Evolutionary conservation across 2,797 vertebrate species (phyloP).

Genomic region (Diplodus puntazzo): DNA sequence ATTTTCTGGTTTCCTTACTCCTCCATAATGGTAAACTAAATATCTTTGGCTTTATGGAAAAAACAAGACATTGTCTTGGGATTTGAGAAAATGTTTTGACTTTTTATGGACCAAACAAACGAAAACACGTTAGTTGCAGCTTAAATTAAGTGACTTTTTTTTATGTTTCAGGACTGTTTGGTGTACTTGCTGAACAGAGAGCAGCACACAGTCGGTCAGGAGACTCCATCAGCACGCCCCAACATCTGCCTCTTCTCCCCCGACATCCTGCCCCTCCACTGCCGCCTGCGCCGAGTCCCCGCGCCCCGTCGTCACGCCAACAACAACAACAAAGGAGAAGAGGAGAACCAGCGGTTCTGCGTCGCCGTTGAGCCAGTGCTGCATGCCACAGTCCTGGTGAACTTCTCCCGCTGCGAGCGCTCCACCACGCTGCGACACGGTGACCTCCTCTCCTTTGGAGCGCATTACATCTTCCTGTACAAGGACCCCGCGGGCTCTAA

Average conservation of each 20-base stretch:
- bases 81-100: too few species aligned
- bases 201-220: conserved; percentile 95
- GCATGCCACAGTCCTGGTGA: conserved; percentile 88
- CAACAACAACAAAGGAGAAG: conserved; percentile 65
- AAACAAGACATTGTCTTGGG: too few species aligned
- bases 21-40: too few species aligned
- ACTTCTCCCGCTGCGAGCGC: conserved; percentile 89
- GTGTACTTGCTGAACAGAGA: conserved; percentile 94
- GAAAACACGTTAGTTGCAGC: too few species aligned
- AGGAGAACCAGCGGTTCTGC: conserved; percentile 73
- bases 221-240: conserved; percentile 93
- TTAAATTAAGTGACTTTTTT: neutral
- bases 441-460: conserved; percentile 94
- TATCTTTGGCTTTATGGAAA: too few species aligned
- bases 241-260: conserved; percentile 96
- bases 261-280: conserved; percentile 95
- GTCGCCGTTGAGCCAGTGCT: conserved; percentile 90
- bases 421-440: conserved; percentile 90
- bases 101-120: too few species aligned
- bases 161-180: conserved; percentile 90
- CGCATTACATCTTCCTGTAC: conserved; percentile 95
- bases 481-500: conserved; percentile 92
- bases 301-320: conserved; percentile 70
- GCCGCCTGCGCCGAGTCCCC: conserved; percentile 81
- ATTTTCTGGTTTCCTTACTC: too few species aligned